phyloP scores from a whole-genome alignment of 1,140 invertebrate genomes.

The Scaptomyza montana region DNA sequence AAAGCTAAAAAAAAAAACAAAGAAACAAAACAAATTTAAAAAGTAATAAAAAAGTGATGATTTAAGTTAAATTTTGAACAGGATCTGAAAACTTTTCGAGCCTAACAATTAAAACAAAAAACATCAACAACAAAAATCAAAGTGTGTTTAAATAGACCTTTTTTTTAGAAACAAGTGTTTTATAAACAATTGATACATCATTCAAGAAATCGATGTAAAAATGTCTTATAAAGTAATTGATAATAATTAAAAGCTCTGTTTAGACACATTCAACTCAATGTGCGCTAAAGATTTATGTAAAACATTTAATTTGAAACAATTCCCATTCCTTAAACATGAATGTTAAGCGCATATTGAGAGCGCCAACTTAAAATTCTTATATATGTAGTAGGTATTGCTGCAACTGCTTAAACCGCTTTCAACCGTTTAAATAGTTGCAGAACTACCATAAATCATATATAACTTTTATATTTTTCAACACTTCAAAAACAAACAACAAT shows the following conservation, averaged over 20 bases:
- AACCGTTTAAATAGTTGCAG: neutral
- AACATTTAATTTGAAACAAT: conserved; percentile 11
- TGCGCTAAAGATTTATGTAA: conserved; percentile 25
- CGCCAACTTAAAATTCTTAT: conserved; percentile 9
- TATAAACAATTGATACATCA: conserved; percentile 1
- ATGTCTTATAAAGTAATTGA: conserved; percentile 17
- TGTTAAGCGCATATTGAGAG: conserved; percentile 28
- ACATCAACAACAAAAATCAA: conserved; percentile 1
- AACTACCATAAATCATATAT: neutral
- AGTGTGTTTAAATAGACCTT: conserved; percentile 1
- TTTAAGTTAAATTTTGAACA: conserved; percentile 39
- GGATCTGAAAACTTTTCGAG: conserved; percentile 17
- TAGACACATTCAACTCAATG: conserved; percentile 21
- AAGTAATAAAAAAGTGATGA: conserved; percentile 9
- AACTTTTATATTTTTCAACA: conserved; percentile 32
- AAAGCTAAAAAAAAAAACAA: conserved; percentile 18
- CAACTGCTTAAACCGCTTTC: neutral
- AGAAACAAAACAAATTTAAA: conserved; percentile 15
- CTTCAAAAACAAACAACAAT: neutral
- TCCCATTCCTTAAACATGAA: conserved; percentile 39
- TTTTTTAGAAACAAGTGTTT: conserved; percentile 1
- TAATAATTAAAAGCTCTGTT: neutral
- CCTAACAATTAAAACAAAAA: neutral
- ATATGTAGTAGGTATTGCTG: conserved; percentile 1
- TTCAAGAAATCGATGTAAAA: neutral